Base-by-base conservation (phyloP, 1,140 invertebrate genomes). In the Bombus polaris region DNA sequence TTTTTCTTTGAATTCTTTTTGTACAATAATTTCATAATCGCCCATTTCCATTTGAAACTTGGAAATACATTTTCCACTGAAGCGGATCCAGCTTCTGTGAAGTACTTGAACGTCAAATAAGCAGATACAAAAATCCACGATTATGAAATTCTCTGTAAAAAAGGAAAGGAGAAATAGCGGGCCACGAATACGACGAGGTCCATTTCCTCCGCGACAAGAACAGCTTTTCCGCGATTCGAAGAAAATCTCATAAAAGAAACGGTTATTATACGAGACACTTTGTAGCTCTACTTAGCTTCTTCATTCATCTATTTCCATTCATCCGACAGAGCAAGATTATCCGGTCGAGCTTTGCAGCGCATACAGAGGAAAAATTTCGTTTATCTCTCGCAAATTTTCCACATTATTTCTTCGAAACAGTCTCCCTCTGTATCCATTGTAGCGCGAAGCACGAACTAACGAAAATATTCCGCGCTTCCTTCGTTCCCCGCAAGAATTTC, bases 301-400 rank as follows among this genome's bases (percentile, higher is more conserved):
- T 15, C 39, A 76, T 79, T 71, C 75, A 79, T 84, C 65, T 57
- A 62, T 84, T 79, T 71, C 37, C 39, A 71, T 84, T 84, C 75
- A 59, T 79, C 15, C 75, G 59, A 25, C 37, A n/a, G 13, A 42
- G 44, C 13, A 37, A 82, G 72, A 82, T 66, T 22, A 65, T 75
- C 22, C 47, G 37, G 66, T 42, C 2, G 35, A 37, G 28, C 35
- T 79, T 80, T 39, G 44, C 8, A 25, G 25, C 32, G 32, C 59
- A n/a, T 4, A 25, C 25, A 22, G 28, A 47, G 39, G 77, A 32
- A 84, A 71, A 59, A 72, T 84, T 53, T n/a, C n/a, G 44, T 28
- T 79, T 42, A 35, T 59, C 74, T 68, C 32, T 59, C 13, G 35
- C 37, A 66, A 78, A 83, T 78, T 83, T 28, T 83, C 65, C 37